Percentiles rank a stretch among this genome's conserved stretches.
Conservation (phyloP, 2,888 invertebrate species). For the Iphiclides podalirius region DNA sequence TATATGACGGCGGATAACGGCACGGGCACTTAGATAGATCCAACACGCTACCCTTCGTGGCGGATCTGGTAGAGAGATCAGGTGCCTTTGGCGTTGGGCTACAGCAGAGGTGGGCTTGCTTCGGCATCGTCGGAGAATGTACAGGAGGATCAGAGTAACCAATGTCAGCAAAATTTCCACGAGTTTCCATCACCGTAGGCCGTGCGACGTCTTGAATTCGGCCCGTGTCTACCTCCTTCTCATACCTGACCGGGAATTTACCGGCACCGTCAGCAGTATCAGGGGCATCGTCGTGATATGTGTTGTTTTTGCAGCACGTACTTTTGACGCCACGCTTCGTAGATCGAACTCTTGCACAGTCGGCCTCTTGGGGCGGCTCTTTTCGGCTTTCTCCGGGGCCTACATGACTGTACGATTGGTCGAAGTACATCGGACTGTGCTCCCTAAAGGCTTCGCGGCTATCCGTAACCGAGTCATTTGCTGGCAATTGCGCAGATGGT, state of each 20-base stretch:
- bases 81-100: not conserved
- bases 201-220: not conserved
- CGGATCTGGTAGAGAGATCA: not conserved
- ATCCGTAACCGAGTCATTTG: not conserved
- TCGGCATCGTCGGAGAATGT: not conserved
- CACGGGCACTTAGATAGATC: slow-evolving; percentile 35
- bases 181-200: not conserved
- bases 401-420: not conserved
- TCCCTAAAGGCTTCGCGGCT: not conserved
- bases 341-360: not conserved
- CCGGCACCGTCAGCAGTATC: not conserved
- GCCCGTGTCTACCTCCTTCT: not conserved
- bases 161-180: not conserved
- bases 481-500: not conserved
- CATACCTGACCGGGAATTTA: too few relatives aligned
- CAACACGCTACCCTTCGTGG: not conserved
- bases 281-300: not conserved
- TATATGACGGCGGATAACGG: slow-evolving; percentile 45
- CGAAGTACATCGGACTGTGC: not conserved
- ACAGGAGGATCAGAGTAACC: not conserved
- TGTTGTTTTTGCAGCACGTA: not conserved
- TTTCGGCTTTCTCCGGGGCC: not conserved
- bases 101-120: not conserved
- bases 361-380: not conserved
- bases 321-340: not conserved